Conservation (phyloP, 2,888 invertebrate genomes). For the Cataglyphis rosenhaueri region DNA sequence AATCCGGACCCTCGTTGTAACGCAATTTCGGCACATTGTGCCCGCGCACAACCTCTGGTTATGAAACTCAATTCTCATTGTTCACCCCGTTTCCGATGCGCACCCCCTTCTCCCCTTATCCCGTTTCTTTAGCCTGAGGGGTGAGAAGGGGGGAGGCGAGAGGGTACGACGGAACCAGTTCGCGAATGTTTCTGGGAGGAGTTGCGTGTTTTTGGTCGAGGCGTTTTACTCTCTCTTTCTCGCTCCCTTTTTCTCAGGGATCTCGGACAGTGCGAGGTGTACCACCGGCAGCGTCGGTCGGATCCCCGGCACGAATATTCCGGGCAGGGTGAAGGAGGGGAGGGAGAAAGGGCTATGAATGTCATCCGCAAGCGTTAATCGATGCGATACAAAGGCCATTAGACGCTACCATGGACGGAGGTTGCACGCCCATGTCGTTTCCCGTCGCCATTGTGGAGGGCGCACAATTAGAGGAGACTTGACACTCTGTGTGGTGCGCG, state of each 20-base stretch:
- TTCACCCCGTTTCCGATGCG: slow-evolving; percentile 60
- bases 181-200: slow-evolving; percentile 50
- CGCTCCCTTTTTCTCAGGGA: slow-evolving; percentile 42
- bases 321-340: slow-evolving; percentile 34
- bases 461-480: slow-evolving; percentile 75
- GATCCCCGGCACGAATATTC: slow-evolving; percentile 68
- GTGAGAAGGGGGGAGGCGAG: slow-evolving; percentile 23
- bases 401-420: slow-evolving; percentile 70
- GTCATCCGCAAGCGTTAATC: slow-evolving; percentile 79
- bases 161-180: slow-evolving; percentile 33
- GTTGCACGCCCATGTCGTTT: slow-evolving; percentile 78
- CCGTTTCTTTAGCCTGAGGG: slow-evolving; percentile 38
- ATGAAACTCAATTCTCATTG: slow-evolving; percentile 82
- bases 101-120: slow-evolving; percentile 48
- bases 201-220: slow-evolving; percentile 46
- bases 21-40: slow-evolving; percentile 82
- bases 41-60: slow-evolving; percentile 74
- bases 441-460: slow-evolving; percentile 69
- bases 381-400: slow-evolving; percentile 79
- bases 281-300: slow-evolving; percentile 18
- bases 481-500: slow-evolving; percentile 57
- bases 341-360: slow-evolving; percentile 72
- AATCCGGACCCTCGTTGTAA: slow-evolving; percentile 82
- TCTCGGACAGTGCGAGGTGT: slow-evolving; percentile 41
- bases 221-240: slow-evolving; percentile 3